Base-by-base conservation (phyloP, 2,888 invertebrate species). In the Scaptomyza cyrtandrae region DNA sequence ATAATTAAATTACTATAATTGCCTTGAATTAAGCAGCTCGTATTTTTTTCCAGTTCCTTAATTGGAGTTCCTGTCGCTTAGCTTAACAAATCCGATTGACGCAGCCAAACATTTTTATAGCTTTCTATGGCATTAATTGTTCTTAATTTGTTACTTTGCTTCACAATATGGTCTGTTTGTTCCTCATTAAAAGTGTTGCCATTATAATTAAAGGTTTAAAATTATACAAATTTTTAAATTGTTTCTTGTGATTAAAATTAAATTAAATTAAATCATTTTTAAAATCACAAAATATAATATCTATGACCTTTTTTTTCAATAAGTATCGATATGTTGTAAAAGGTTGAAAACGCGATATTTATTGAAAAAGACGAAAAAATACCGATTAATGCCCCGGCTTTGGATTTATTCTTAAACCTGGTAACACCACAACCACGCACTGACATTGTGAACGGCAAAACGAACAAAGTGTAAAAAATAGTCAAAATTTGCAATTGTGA, bases 381-480 rank as follows among this genome's bases (percentile, higher is more conserved):
- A 0, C 9, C 11, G 10, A 16, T 14, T n/a, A 48, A 45, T 41
- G 16, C 41, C 10, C 10, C 41, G 41, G 41, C 41, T 16, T 35
- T 10, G 13, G 29, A 24, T 45, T 24, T 55, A 13, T 29, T 50
- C n/a, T 39, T 11, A 41, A 33, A 24, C 24, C 16, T 58, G 53
- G 57, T 64, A 58, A 33, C 46, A 59, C 65, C 24, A 54, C 39
- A 19, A 67, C 60, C 63, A 77, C 78, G 74, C 74, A 77, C 35
- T n/a, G 46, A 45, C n/a, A 33, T 63, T 72, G 76, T 77, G 77
- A 76, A 73, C 73, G 76, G 14, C 77, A 76, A 76, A 73, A 60
- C 46, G 62, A 48, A 44, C 63, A 56, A 56, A 57, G 55, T 63
- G 71, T 46, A 75, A 64, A 62, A 37, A 70, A 55, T 65, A 53